Conservation (phyloP, 2,797 vertebrate genomes). For the Microcaecilia unicolor region DNA sequence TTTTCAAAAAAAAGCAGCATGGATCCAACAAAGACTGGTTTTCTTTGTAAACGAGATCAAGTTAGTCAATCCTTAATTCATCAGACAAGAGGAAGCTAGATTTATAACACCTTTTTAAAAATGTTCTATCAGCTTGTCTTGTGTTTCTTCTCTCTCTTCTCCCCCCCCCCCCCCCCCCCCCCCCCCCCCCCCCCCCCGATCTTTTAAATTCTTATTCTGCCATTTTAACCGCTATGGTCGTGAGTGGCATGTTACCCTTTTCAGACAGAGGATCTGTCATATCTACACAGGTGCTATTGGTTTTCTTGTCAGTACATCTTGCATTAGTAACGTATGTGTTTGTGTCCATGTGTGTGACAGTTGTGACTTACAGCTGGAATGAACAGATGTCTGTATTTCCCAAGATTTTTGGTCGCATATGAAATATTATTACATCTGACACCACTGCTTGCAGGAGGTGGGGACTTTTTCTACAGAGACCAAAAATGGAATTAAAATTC, state of each 20-base stretch:
- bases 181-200: slow-evolving; percentile 24
- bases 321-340: slow-evolving; percentile 47
- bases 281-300: slow-evolving; percentile 43
- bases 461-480: too few relatives aligned
- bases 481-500: too few relatives aligned
- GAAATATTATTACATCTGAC: slow-evolving; percentile 31
- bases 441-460: slow-evolving; percentile 31
- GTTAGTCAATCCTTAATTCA: too few relatives aligned
- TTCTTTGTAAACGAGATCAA: too few relatives aligned
- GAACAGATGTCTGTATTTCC: slow-evolving; percentile 54
- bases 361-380: slow-evolving; percentile 43
- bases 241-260: slow-evolving; percentile 30
- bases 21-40: too few relatives aligned
- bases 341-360: slow-evolving; percentile 48
- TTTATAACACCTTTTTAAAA: slow-evolving; percentile 34
- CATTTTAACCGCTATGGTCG: slow-evolving; percentile 20
- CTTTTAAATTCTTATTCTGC: slow-evolving; percentile 22
- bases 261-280: slow-evolving; percentile 22
- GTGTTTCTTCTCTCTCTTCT: slow-evolving; percentile 31
- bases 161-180: too few relatives aligned
- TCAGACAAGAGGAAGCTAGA: slow-evolving; percentile 27
- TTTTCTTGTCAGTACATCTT: slow-evolving; percentile 44
- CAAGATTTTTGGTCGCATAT: slow-evolving; percentile 49
- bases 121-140: slow-evolving; percentile 8
- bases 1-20: too few relatives aligned